Percentiles rank a stretch among this genome's conserved stretches.
Conservation (phyloP, 2,888 invertebrate species). For the Bembecia ichneumoniformis region DNA sequence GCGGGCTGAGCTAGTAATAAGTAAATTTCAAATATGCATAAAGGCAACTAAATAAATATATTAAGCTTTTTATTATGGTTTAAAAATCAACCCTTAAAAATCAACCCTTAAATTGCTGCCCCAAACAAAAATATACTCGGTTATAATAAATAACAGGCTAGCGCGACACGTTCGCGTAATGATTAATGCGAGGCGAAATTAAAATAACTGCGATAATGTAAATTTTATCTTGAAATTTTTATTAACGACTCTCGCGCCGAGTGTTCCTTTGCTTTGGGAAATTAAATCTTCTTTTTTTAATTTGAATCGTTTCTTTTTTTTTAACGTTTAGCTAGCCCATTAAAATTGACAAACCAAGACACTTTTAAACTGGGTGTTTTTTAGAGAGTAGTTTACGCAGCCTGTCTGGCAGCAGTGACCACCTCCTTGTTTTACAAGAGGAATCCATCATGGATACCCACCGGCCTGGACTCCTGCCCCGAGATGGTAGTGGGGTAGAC, state of each 20-base stretch:
- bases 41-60: too few species aligned
- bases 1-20: too few species aligned
- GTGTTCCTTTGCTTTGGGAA: constrained; percentile 1
- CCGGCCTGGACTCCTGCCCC: too few species aligned
- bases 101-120: constrained; percentile 36
- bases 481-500: too few species aligned
- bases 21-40: too few species aligned
- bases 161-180: constrained; percentile 34
- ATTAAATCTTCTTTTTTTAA: background rate
- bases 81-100: constrained; percentile 38
- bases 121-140: constrained; percentile 43
- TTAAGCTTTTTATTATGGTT: too few species aligned
- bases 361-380: background rate
- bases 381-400: too few species aligned
- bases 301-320: background rate
- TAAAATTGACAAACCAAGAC: too few species aligned
- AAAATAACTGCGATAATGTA: constrained; percentile 64
- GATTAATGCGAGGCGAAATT: constrained; percentile 64
- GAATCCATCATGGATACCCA: too few species aligned
- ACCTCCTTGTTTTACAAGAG: too few species aligned
- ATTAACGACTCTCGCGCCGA: constrained; percentile 42
- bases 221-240: constrained; percentile 47
- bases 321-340: background rate
- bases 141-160: constrained; percentile 28
- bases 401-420: too few species aligned